Conservation (phyloP, 2,888 invertebrate species). For the Rugalucina vietnamica region DNA sequence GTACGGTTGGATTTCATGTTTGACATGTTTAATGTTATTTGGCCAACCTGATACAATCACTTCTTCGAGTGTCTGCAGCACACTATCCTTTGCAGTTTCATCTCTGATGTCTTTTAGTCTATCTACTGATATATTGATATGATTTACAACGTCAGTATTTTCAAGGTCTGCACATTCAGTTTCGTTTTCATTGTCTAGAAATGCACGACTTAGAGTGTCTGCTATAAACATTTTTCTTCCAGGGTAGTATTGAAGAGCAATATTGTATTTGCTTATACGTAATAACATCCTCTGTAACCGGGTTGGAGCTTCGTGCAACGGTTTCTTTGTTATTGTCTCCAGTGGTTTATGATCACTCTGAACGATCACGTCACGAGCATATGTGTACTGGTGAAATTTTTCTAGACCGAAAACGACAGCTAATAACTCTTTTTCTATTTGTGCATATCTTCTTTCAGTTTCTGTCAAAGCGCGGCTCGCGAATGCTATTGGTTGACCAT, state of each 20-base stretch:
- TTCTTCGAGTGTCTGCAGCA: not conserved
- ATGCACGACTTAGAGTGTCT: slow-evolving; percentile 55
- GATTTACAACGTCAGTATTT: not conserved
- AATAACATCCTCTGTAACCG: slow-evolving; percentile 67
- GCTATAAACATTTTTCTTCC: slow-evolving; percentile 55
- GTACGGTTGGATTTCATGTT: slow-evolving; percentile 9
- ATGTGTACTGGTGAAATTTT: slow-evolving; percentile 50
- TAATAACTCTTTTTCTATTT: slow-evolving; percentile 63
- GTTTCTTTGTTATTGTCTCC: slow-evolving; percentile 52
- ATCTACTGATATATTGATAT: not conserved
- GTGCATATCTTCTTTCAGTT: slow-evolving; percentile 57
- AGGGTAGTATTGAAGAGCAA: slow-evolving; percentile 34
- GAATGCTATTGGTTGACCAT: slow-evolving; percentile 52
- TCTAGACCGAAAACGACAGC: slow-evolving; percentile 54
- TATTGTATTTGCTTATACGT: slow-evolving; percentile 40
- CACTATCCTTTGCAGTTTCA: slow-evolving; percentile 5
- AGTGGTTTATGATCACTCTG: slow-evolving; percentile 59
- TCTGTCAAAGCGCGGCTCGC: slow-evolving; percentile 56
- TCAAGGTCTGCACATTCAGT: not conserved
- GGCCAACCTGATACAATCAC: slow-evolving; percentile 30
- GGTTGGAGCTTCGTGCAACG: slow-evolving; percentile 46
- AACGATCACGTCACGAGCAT: slow-evolving; percentile 44
- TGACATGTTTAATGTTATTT: not conserved
- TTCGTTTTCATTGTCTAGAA: not conserved
- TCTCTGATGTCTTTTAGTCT: not conserved